Percentiles rank a stretch among this genome's conserved stretches.
phyloP scores from a whole-genome alignment of 2,888 invertebrate genomes.

The Oscheius myriophilus region DNA sequence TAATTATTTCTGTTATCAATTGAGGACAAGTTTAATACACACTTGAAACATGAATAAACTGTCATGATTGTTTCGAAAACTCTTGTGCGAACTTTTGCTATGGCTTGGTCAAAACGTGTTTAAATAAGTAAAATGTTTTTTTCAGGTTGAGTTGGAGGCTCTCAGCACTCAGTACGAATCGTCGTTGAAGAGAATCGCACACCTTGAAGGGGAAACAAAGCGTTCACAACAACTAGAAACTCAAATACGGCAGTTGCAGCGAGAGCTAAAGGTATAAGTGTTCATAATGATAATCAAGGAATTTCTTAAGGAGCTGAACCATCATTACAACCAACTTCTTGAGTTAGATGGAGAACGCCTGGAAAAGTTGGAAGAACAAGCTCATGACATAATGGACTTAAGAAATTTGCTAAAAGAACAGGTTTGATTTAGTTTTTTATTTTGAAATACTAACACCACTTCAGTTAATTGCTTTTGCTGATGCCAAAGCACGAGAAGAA shows the following conservation, averaged over 20 bases:
- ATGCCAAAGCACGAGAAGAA: slow-evolving; percentile 21
- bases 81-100: no score
- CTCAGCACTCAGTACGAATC: slow-evolving; percentile 21
- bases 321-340: slow-evolving; percentile 27
- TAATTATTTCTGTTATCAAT: neutral
- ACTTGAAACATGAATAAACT: no score
- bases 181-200: slow-evolving; percentile 24
- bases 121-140: no score
- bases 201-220: slow-evolving; percentile 16
- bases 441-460: neutral
- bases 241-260: slow-evolving; percentile 14
- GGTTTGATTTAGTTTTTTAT: slow-evolving; percentile 11
- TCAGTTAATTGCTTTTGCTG: slow-evolving; percentile 25
- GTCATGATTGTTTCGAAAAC: no score
- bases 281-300: neutral
- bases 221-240: slow-evolving; percentile 6
- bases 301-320: slow-evolving; percentile 19
- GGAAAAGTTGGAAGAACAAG: slow-evolving; percentile 49
- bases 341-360: slow-evolving; percentile 51
- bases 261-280: slow-evolving; percentile 11
- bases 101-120: no score
- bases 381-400: slow-evolving; percentile 46
- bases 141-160: slow-evolving; percentile 29
- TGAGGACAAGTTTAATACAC: no score
- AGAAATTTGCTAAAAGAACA: slow-evolving; percentile 47